Conservation (phyloP, 2,888 invertebrate genomes). For the Sussaba pulchella region DNA sequence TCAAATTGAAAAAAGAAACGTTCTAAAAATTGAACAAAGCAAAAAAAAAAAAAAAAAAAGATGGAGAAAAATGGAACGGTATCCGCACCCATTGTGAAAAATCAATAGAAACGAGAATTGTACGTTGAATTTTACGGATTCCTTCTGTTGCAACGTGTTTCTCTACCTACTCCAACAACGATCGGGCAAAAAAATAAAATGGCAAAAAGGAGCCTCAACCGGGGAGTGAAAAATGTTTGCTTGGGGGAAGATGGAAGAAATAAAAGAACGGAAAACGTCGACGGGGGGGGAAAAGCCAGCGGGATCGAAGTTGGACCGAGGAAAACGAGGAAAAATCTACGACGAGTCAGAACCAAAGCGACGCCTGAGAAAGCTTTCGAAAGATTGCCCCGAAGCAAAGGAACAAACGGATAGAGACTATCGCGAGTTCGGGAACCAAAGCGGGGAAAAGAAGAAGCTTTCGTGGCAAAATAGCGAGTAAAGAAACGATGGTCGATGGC, state of each 20-base stretch:
- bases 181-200: slow-evolving; percentile 57
- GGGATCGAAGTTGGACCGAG: slow-evolving; percentile 42
- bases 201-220: slow-evolving; percentile 4
- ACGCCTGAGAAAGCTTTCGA: slow-evolving; percentile 54
- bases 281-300: slow-evolving; percentile 7
- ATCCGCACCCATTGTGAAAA: slow-evolving; percentile 38
- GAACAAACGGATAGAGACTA: slow-evolving; percentile 51
- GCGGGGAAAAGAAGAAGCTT: slow-evolving; percentile 6
- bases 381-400: slow-evolving; percentile 45
- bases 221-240: slow-evolving; percentile 49
- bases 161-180: slow-evolving; percentile 35
- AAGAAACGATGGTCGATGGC: slow-evolving; percentile 33
- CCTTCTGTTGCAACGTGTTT: slow-evolving; percentile 37
- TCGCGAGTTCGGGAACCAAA: slow-evolving; percentile 29
- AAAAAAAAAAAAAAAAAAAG: slow-evolving; percentile 4
- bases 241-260: slow-evolving; percentile 39
- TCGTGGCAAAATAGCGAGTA: slow-evolving; percentile 32
- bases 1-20: no score
- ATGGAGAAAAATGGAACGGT: slow-evolving; percentile 37
- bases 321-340: slow-evolving; percentile 25
- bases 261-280: slow-evolving; percentile 14
- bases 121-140: slow-evolving; percentile 66
- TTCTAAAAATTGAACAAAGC: not conserved
- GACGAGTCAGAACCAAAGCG: slow-evolving; percentile 30
- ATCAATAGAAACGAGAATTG: slow-evolving; percentile 53